phyloP scores from a whole-genome alignment of 2,888 invertebrate species.

The Erynnis tages region DNA sequence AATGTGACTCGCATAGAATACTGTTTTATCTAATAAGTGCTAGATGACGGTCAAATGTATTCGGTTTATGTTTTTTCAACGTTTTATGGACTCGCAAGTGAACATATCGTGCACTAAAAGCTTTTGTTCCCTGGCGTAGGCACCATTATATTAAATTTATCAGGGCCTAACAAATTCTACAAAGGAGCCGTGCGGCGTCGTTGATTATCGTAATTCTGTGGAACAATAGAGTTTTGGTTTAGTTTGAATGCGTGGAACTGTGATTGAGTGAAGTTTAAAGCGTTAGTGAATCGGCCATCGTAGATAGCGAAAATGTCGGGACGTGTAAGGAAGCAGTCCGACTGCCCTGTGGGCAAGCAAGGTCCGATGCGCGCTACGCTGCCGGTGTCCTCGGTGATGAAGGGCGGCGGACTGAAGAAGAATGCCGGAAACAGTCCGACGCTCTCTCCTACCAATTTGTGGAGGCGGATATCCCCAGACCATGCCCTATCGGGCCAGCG shows the following conservation, averaged over 20 bases:
- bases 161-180: slow-evolving; percentile 61
- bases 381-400: slow-evolving; percentile 87
- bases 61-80: slow-evolving; percentile 49
- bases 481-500: slow-evolving; percentile 86
- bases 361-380: slow-evolving; percentile 89
- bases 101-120: slow-evolving; percentile 42
- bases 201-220: slow-evolving; percentile 57
- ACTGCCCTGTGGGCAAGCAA: slow-evolving; percentile 80
- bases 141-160: slow-evolving; percentile 41
- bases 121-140: slow-evolving; percentile 40
- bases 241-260: slow-evolving; percentile 44
- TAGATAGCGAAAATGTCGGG: slow-evolving; percentile 75
- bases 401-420: slow-evolving; percentile 83
- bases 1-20: slow-evolving; percentile 76
- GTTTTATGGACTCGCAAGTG: slow-evolving; percentile 44
- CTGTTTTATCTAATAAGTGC: slow-evolving; percentile 65
- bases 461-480: slow-evolving; percentile 87
- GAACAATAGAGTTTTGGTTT: slow-evolving; percentile 46
- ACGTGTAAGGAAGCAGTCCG: slow-evolving; percentile 85
- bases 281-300: slow-evolving; percentile 40
- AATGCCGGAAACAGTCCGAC: slow-evolving; percentile 84
- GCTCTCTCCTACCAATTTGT: slow-evolving; percentile 84
- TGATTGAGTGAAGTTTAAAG: slow-evolving; percentile 44
- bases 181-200: slow-evolving; percentile 73
- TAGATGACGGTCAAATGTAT: slow-evolving; percentile 56